Evolutionary conservation across 2,888 invertebrate genomes (phyloP).

Genomic region (Parochlus steinenii): DNA sequence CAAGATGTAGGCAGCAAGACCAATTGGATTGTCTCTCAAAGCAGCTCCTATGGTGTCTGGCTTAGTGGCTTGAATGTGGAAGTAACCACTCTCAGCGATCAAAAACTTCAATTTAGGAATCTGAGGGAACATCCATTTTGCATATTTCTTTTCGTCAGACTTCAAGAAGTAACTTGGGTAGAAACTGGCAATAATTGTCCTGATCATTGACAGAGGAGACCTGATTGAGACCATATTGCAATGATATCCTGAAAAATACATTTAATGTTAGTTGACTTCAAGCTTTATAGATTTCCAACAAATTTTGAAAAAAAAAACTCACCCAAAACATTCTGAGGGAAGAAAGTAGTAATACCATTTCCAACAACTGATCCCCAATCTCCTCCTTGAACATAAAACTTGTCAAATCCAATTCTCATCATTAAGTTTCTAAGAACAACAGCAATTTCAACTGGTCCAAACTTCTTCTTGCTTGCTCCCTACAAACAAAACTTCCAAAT

Average conservation of each 20-base stretch:
- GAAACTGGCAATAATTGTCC: constrained; percentile 29
- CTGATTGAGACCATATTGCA: constrained; percentile 37
- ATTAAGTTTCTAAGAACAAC: constrained; percentile 42
- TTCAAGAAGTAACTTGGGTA: constrained; percentile 37
- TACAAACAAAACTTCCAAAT: no score
- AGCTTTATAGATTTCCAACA: background rate
- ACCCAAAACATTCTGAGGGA: constrained; percentile 35
- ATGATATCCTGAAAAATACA: constrained; percentile 26
- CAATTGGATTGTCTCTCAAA: constrained; percentile 53
- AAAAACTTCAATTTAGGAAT: constrained; percentile 18
- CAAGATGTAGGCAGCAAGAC: constrained; percentile 74
- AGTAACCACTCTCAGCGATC: constrained; percentile 36
- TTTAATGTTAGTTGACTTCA: no score
- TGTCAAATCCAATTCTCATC: constrained; percentile 38
- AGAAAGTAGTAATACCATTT: constrained; percentile 37
- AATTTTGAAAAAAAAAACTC: background rate
- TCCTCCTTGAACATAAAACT: constrained; percentile 50
- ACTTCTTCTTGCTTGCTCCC: constrained; percentile 38
- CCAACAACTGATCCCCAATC: constrained; percentile 58
- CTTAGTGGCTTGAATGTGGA: constrained; percentile 73
- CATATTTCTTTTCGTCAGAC: constrained; percentile 23
- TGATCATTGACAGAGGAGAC: constrained; percentile 20
- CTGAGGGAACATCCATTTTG: constrained; percentile 33
- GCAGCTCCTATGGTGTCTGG: constrained; percentile 63
- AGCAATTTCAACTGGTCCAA: constrained; percentile 34